Evolutionary conservation across 1,140 invertebrate genomes (phyloP).

Genomic region (Drosophila ananassae): DNA sequence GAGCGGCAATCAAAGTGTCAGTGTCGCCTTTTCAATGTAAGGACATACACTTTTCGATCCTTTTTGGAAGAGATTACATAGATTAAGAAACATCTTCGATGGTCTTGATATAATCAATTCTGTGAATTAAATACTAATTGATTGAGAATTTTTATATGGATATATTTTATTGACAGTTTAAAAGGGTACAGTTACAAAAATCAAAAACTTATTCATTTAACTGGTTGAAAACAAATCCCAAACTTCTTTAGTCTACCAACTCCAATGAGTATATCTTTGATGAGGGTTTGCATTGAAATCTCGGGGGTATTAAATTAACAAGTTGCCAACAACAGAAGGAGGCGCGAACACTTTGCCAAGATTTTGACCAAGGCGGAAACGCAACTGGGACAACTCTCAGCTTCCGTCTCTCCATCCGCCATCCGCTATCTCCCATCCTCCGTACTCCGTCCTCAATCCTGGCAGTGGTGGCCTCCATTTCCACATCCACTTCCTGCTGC

Average conservation of each 20-base stretch:
- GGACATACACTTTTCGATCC: neutral
- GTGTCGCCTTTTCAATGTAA: conserved; percentile 27
- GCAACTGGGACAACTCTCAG: conserved; percentile 53
- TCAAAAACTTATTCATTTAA: neutral
- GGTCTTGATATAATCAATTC: too few species aligned
- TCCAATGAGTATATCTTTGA: conserved; percentile 1
- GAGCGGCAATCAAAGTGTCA: conserved; percentile 37
- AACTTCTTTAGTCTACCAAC: neutral
- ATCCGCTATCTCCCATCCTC: too few species aligned
- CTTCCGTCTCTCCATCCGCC: conserved; percentile 24
- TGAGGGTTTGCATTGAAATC: conserved; percentile 16
- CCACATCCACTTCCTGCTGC: conserved; percentile 42
- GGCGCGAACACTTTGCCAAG: conserved; percentile 43
- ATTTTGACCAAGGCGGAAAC: conserved; percentile 56
- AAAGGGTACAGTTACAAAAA: neutral
- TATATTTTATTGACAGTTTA: neutral
- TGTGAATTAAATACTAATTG: too few species aligned
- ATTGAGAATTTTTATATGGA: too few species aligned
- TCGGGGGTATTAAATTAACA: conserved; percentile 47
- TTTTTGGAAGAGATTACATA: neutral
- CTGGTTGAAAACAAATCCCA: neutral
- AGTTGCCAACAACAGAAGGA: conserved; percentile 54
- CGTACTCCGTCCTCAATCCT: conserved; percentile 22
- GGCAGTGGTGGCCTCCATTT: conserved; percentile 25
- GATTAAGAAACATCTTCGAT: neutral